Evolutionary conservation across 2,888 invertebrate species (phyloP).

Genomic region (Nemotelus nigrinus): DNA sequence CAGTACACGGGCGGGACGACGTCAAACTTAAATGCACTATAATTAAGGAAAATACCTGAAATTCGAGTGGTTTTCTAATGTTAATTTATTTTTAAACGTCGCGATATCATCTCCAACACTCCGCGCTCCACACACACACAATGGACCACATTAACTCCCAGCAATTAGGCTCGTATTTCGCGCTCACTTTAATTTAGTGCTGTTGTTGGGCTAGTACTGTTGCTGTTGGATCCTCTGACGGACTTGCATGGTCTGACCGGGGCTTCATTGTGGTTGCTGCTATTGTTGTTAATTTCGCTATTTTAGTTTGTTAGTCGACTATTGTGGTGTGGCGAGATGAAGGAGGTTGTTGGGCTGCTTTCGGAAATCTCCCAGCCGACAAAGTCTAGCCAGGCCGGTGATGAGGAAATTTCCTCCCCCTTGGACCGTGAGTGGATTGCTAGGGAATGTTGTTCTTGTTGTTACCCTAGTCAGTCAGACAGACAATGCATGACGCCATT

Average conservation of each 20-base stretch:
- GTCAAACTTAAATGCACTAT: conserved; percentile 21
- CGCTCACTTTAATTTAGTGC: conserved; percentile 47
- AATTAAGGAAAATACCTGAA: conserved; percentile 42
- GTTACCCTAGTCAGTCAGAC: conserved; percentile 18
- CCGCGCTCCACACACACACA: not conserved
- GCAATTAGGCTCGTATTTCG: conserved; percentile 50
- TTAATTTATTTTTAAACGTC: conserved; percentile 44
- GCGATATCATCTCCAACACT: conserved; percentile 38
- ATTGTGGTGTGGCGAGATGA: conserved; percentile 4
- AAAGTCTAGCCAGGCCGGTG: conserved; percentile 5
- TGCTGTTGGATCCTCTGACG: not conserved
- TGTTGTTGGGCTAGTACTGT: conserved; percentile 17
- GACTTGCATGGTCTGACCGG: no score
- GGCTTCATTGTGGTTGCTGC: conserved; percentile 6
- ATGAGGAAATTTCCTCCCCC: not conserved
- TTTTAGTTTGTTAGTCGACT: conserved; percentile 28
- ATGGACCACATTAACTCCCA: conserved; percentile 47
- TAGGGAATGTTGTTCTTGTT: not conserved
- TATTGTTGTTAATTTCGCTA: conserved; percentile 41
- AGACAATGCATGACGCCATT: not conserved
- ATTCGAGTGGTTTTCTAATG: conserved; percentile 42
- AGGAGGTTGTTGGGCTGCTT: conserved; percentile 2
- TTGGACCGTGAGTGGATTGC: no score
- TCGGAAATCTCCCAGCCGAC: conserved; percentile 19
- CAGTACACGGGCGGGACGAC: not conserved